These are phyloP conservation scores for Coracias cyanogaster DNA, from an alignment of 2,797 vertebrate species.

Conservation along the genomic window DNA sequence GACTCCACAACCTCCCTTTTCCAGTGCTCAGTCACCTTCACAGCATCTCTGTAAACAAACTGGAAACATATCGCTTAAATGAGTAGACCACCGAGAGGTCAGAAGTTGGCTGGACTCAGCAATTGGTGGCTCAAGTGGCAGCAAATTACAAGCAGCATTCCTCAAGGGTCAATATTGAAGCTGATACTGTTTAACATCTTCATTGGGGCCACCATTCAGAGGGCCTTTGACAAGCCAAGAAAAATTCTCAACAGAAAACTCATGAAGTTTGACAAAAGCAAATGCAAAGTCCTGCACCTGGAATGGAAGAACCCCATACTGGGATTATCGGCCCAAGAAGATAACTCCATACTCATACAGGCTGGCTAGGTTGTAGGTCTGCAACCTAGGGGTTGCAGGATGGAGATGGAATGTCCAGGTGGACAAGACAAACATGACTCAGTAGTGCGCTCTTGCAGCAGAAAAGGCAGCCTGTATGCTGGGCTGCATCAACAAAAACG, in stretches of 20 bases:
- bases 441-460: neutral
- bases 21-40: neutral
- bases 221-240: neutral
- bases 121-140: neutral
- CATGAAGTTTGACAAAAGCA: neutral
- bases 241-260: neutral
- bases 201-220: neutral
- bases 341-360: neutral
- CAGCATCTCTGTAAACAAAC: neutral
- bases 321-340: neutral
- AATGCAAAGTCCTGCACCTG: neutral
- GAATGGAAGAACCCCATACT: neutral
- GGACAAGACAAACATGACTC: neutral
- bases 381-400: neutral
- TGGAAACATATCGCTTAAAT: neutral
- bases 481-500: neutral
- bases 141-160: neutral
- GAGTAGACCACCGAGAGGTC: neutral
- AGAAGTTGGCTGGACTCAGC: neutral
- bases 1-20: neutral
- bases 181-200: neutral
- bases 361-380: neutral
- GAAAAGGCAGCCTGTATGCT: neutral
- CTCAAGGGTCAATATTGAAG: neutral
- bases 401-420: neutral